Percentiles rank a stretch among this genome's conserved stretches.
Conservation (phyloP, 2,888 invertebrate genomes). For the Amblyjoppa fuscipennis region DNA sequence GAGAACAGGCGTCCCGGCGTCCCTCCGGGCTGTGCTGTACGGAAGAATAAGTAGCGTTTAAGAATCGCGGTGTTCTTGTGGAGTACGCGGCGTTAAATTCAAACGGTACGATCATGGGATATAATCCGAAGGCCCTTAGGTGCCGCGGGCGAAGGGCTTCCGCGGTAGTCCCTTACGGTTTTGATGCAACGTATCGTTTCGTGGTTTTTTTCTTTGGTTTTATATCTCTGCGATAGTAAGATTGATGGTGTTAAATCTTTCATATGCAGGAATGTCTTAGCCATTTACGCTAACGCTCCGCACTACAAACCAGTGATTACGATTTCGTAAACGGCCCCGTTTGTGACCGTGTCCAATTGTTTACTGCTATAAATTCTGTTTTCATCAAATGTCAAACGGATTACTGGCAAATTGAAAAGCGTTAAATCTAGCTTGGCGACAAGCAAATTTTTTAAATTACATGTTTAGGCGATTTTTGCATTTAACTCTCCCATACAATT, state of each 20-base stretch:
- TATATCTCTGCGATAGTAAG: neutral
- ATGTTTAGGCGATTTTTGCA: too few species aligned
- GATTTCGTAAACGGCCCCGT: too few species aligned
- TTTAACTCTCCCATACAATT: too few species aligned
- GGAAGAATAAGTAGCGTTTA: slow-evolving; percentile 38
- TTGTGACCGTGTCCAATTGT: too few species aligned
- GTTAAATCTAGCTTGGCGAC: too few species aligned
- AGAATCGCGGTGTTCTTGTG: slow-evolving; percentile 33
- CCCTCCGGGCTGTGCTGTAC: slow-evolving; percentile 35
- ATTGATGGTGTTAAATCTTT: neutral
- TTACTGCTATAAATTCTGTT: too few species aligned
- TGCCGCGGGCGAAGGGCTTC: slow-evolving; percentile 4
- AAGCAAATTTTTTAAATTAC: too few species aligned
- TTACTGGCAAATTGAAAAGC: too few species aligned
- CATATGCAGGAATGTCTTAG: neutral
- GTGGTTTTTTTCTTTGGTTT: neutral
- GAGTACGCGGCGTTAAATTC: slow-evolving; percentile 29
- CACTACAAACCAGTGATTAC: too few species aligned
- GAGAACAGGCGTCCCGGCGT: slow-evolving; percentile 44
- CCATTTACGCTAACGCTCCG: neutral
- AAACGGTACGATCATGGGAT: slow-evolving; percentile 5
- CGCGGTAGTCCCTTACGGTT: slow-evolving; percentile 10
- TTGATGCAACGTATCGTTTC: slow-evolving; percentile 23
- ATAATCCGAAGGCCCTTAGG: slow-evolving; percentile 26
- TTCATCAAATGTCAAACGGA: too few species aligned